Evolutionary conservation across 2,113 vertebrate genomes (phyloP), one percentile per base, ranked within the genome.

Genomic region (Glaucomys volans): DNA sequence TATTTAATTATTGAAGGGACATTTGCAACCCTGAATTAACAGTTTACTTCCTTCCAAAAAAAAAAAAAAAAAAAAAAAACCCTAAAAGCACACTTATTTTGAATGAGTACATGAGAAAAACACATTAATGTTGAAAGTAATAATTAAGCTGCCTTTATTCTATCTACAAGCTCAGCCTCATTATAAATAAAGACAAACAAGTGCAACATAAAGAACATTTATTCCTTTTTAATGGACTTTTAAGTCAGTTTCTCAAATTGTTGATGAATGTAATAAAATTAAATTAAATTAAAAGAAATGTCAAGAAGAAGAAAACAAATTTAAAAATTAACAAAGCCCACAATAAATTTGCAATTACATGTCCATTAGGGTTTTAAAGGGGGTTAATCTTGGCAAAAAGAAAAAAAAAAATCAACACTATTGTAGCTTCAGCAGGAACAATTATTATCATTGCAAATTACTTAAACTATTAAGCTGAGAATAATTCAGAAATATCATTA

Each of bases 401-500:
- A 30, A 24, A 88, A 91, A 69, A 69, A 94, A 96, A 93, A 97
- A 98, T 32, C 69, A 75, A 96, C 81, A 76, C 67, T 95, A 96
- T 96, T 93, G 98, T 92, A 97, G 92, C 42, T 97, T 98, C 97
- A 97, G 88, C 47, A 96, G 94, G 77, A 97, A 92, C 94, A 98
- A 98, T 97, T 98, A 98, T 98, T 98, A 98, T 98, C 97, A 98
- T 97, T 98, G 98, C 98, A 98, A 98, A 99, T 98, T 98, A 97
- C 98, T 98, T 98, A 98, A 98, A 98, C 98, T 98, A 98, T 98
- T 99, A 98, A 98, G 98, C 87, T 96, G 96, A 98, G 97, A 98
- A 98, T 98, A 98, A 98, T 99, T 98, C 98, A 98, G 96, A 98
- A 98, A 98, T 98, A 98, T 98, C 98, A 98, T 99, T 99, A 99